Evolutionary conservation across 1,140 invertebrate genomes (phyloP).

Genomic region (Euborellia annulipes): DNA sequence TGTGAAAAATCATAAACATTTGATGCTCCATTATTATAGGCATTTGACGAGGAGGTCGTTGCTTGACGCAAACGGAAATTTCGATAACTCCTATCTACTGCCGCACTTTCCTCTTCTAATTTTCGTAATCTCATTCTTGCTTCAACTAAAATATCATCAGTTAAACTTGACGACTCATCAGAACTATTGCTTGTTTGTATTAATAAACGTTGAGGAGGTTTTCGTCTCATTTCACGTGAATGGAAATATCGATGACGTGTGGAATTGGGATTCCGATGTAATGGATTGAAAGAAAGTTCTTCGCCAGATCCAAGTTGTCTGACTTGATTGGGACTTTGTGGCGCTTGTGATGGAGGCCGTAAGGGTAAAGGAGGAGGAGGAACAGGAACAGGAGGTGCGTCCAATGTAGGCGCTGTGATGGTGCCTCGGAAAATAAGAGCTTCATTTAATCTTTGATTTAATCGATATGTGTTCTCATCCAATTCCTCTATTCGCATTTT

Average conservation of each 20-base stretch:
- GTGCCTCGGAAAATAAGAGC: slow-evolving; percentile 13
- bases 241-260: not conserved
- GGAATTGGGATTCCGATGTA: not conserved
- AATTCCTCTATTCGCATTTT: slow-evolving; percentile 5
- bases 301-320: not conserved
- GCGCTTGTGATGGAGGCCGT: not conserved
- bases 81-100: slow-evolving; percentile 20
- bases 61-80: slow-evolving; percentile 11
- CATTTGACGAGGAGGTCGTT: not conserved
- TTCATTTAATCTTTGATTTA: slow-evolving; percentile 1
- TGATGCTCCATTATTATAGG: not conserved
- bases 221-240: not conserved
- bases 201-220: slow-evolving; percentile 1
- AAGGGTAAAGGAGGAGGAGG: slow-evolving; percentile 11
- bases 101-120: slow-evolving; percentile 24
- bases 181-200: not conserved
- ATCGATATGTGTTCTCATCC: not conserved
- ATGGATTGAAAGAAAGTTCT: not conserved
- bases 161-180: slow-evolving; percentile 12
- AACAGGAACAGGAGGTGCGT: slow-evolving; percentile 11
- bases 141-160: slow-evolving; percentile 22
- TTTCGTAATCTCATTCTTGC: slow-evolving; percentile 20
- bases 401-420: slow-evolving; percentile 13
- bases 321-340: not conserved
- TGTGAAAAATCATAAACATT: too few species aligned